phyloP scores from a whole-genome alignment of 2,888 invertebrate genomes.

The Acronicta aceris region DNA sequence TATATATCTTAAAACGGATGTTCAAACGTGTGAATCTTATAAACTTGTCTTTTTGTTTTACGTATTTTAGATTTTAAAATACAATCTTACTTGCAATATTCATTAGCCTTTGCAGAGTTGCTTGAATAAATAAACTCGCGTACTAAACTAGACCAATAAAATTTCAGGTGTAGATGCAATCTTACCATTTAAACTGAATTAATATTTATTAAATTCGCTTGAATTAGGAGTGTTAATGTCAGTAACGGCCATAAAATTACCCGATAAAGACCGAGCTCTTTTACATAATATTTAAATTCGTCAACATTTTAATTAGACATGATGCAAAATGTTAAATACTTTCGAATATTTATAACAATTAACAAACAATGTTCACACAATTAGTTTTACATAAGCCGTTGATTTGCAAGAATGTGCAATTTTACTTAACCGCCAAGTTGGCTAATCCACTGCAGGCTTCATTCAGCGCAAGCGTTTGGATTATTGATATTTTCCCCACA shows the following conservation, averaged over 20 bases:
- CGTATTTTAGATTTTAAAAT: conserved; percentile 27
- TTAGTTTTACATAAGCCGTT: conserved; percentile 17
- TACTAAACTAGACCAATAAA: conserved; percentile 15
- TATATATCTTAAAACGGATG: too few relatives aligned
- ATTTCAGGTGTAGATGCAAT: conserved; percentile 18
- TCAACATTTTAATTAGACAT: too few relatives aligned
- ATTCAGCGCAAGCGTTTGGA: conserved; percentile 16
- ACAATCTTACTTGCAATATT: conserved; percentile 9
- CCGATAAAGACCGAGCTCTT: too few relatives aligned
- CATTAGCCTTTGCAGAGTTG: conserved; percentile 22
- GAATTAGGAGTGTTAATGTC: too few relatives aligned
- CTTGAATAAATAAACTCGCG: conserved; percentile 15
- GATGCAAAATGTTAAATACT: too few relatives aligned
- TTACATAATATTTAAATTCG: too few relatives aligned
- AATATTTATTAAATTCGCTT: not conserved
- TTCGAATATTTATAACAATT: not conserved
- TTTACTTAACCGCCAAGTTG: conserved; percentile 9
- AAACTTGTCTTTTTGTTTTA: conserved; percentile 17
- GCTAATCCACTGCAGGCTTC: conserved; percentile 11
- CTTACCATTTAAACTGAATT: conserved; percentile 19
- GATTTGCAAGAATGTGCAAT: conserved; percentile 8
- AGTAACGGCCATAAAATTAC: too few relatives aligned
- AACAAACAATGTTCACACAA: conserved; percentile 17
- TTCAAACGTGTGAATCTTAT: conserved; percentile 32
- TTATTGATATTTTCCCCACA: conserved; percentile 27